A percentile compares a stretch with the other conserved stretches of the same genome.
These are phyloP conservation scores for Istiophorus platypterus DNA, from an alignment of 2,113 vertebrate species.

Conservation along the genomic window DNA sequence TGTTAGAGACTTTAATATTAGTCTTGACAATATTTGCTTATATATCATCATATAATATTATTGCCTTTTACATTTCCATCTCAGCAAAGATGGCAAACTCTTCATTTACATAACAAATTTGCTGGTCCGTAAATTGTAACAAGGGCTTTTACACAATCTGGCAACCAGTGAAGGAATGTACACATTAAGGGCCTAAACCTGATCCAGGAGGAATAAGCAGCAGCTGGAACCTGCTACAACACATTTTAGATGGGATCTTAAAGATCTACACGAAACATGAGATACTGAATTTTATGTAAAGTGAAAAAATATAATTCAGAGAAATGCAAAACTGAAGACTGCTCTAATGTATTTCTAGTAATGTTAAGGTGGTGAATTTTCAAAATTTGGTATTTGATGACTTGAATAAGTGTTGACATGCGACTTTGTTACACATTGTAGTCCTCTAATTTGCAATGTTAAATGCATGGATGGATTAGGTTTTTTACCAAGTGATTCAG, in stretches of 20 bases:
- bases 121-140: neutral
- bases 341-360: neutral
- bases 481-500: neutral
- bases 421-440: no score
- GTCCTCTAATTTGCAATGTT: neutral
- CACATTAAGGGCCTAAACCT: neutral
- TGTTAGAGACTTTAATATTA: neutral
- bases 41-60: slow-evolving; percentile 15
- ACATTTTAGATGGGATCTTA: neutral
- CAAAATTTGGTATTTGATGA: neutral
- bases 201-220: neutral
- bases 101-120: slow-evolving; percentile 23
- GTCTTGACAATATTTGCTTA: neutral
- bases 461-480: fast-evolving
- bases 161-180: neutral
- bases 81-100: slow-evolving; percentile 3
- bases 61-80: slow-evolving; percentile 7
- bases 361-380: neutral
- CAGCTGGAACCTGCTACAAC: neutral
- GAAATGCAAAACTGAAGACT: no score
- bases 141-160: slow-evolving; percentile 11
- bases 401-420: neutral
- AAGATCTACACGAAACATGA: neutral
- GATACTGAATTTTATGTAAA: neutral
- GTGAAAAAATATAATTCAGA: neutral